phyloP scores from a whole-genome alignment of 2,797 vertebrate genomes.

The Platyrinchus mystaceus region DNA sequence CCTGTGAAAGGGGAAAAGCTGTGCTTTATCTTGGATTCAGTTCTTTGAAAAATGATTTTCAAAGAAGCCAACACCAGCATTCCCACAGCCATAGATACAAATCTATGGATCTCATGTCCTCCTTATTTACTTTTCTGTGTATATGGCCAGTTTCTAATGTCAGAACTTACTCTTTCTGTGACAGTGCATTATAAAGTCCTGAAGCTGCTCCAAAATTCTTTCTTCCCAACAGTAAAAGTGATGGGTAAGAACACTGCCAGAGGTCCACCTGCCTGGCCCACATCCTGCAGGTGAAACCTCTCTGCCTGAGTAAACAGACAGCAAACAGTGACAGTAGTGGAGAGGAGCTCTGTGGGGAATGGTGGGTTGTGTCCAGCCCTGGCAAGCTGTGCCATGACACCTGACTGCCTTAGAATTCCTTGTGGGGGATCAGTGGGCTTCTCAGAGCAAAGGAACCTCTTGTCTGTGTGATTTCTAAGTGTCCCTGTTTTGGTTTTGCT shows the following conservation, averaged over 20 bases:
- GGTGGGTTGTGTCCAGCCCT: not conserved
- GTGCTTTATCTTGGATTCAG: not conserved
- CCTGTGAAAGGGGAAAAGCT: not conserved
- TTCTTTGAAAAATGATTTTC: not conserved
- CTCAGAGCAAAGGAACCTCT: not conserved
- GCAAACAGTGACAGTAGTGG: not conserved
- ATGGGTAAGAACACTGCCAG: not conserved
- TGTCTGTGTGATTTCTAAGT: accelerated
- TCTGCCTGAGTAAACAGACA: not conserved
- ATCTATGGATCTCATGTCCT: not conserved
- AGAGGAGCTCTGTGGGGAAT: not conserved
- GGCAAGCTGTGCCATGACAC: not conserved
- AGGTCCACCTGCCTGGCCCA: not conserved
- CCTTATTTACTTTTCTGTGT: not conserved
- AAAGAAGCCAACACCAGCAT: not conserved
- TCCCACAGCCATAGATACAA: not conserved
- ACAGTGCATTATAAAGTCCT: not conserved
- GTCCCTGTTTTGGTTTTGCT: not conserved
- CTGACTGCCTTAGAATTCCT: not conserved
- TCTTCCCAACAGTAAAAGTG: not conserved
- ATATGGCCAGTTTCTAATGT: not conserved
- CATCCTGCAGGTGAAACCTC: not conserved
- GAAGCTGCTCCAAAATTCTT: not conserved
- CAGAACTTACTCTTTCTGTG: not conserved
- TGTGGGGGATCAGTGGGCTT: accelerated